phyloP scores from a whole-genome alignment of 2,797 vertebrate species.

The Alcedo quadribrachys region DNA sequence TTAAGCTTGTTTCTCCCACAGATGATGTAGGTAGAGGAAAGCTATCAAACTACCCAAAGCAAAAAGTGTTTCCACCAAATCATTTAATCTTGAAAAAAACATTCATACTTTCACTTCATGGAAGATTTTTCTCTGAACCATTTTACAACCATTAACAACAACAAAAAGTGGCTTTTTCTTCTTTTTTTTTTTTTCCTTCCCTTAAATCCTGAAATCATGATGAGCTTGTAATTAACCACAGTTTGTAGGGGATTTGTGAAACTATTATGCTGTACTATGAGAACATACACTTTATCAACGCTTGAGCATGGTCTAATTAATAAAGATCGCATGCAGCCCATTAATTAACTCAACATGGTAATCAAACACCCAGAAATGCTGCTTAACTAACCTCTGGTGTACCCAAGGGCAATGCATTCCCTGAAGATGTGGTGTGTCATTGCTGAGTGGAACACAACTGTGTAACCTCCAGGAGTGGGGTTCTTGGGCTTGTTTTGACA shows the following conservation, averaged over 20 bases:
- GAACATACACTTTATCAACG: constrained; percentile 55
- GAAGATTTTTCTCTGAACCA: not conserved
- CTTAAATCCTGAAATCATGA: not conserved
- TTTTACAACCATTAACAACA: not conserved
- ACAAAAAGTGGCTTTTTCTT: not conserved
- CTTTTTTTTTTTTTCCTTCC: not conserved
- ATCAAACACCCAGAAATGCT: constrained; percentile 43
- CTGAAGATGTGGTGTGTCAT: not conserved
- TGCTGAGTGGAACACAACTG: not conserved
- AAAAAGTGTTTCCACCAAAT: not conserved
- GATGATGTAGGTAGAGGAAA: not conserved
- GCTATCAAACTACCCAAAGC: not conserved
- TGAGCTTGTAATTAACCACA: constrained; percentile 43
- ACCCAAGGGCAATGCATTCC: not conserved
- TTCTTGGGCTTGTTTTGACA: not conserved
- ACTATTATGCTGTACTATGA: constrained; percentile 22
- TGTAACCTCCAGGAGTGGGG: not conserved
- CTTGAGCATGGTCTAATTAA: constrained; percentile 54
- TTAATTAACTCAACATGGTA: constrained; percentile 57
- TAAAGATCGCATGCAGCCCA: constrained; percentile 35
- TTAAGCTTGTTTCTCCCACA: not conserved
- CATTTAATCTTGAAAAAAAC: not conserved
- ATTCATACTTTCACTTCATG: not conserved
- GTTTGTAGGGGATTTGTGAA: constrained; percentile 37
- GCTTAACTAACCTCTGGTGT: not conserved